Evolutionary conservation across 2,113 vertebrate genomes (phyloP).

Genomic region (Peromyscus californicus): DNA sequence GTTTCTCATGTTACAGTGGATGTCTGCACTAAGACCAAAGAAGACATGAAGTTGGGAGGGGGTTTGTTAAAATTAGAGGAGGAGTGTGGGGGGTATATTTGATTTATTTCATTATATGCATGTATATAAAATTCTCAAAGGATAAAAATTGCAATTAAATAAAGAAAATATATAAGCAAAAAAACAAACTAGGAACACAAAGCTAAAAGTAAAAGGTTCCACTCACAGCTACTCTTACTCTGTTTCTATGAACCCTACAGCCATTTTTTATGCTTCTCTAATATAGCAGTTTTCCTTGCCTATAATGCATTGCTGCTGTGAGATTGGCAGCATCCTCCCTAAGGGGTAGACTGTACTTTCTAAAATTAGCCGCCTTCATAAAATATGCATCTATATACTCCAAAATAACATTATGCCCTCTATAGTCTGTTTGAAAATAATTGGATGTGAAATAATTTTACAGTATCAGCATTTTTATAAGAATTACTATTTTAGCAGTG

Average conservation of each 20-base stretch:
- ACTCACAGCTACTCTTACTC: background rate
- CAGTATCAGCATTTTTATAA: background rate
- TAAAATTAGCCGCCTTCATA: conserved; percentile 34
- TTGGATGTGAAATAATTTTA: background rate
- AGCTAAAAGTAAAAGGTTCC: background rate
- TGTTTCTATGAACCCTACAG: background rate
- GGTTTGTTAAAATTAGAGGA: background rate
- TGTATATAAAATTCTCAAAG: background rate
- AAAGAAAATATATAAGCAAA: background rate
- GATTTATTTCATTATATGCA: background rate
- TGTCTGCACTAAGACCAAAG: background rate
- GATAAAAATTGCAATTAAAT: background rate
- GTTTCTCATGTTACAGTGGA: background rate
- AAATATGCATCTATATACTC: background rate
- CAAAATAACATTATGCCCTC: background rate
- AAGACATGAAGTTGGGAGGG: background rate
- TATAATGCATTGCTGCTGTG: background rate
- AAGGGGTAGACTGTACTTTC: background rate
- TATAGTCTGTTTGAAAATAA: background rate
- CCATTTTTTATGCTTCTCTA: background rate
- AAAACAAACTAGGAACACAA: background rate
- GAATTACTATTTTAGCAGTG: conserved; percentile 1
- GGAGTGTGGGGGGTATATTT: background rate
- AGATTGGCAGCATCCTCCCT: background rate
- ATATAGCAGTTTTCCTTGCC: background rate